A percentile compares a stretch with the other conserved stretches of the same genome.
Conservation (phyloP, 2,113 vertebrate species). For the Genyomyrus donnyi region DNA sequence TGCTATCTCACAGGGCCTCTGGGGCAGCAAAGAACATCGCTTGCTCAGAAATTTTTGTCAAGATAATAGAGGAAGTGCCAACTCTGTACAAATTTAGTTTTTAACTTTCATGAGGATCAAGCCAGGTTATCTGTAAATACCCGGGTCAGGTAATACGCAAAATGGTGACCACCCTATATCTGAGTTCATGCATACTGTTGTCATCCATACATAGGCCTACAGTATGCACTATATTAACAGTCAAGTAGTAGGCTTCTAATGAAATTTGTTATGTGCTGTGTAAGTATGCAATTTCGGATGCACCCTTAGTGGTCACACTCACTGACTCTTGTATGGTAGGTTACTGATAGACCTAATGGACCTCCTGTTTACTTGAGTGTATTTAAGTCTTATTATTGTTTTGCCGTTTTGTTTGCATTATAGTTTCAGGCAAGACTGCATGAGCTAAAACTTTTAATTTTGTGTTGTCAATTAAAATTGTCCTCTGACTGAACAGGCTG, state of each 20-base stretch:
- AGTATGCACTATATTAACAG: neutral
- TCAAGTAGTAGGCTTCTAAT: neutral
- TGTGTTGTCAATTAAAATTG: neutral
- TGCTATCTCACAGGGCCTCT: neutral
- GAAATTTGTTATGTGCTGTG: neutral
- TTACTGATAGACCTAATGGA: neutral
- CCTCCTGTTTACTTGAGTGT: neutral
- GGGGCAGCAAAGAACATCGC: neutral
- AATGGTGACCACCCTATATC: neutral
- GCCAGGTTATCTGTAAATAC: neutral
- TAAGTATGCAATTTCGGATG: neutral
- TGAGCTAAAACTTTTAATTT: neutral
- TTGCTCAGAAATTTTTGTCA: neutral
- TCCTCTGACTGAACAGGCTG: neutral
- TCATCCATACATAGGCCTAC: neutral
- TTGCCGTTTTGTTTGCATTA: neutral
- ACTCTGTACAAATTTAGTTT: neutral
- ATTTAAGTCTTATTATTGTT: neutral
- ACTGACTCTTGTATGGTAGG: neutral
- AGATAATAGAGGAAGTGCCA: neutral
- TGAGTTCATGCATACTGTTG: neutral
- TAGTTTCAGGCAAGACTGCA: neutral
- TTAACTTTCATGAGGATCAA: neutral
- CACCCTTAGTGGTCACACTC: neutral
- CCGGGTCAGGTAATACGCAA: neutral